Evolutionary conservation across 2,888 invertebrate genomes (phyloP), one percentile per base, ranked within the genome.

Genomic region (Timandra comae): DNA sequence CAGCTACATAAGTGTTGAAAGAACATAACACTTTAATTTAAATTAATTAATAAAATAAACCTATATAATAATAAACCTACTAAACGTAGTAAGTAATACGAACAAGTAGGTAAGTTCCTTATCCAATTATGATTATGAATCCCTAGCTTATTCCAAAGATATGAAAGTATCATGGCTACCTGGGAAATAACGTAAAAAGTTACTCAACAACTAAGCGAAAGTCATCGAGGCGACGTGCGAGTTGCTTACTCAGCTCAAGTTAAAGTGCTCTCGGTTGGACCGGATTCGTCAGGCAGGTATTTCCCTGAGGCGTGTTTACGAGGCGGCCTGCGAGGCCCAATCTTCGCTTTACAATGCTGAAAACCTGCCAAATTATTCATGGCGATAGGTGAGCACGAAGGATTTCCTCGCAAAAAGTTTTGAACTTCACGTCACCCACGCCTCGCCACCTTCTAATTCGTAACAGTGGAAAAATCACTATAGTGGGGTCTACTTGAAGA

Each of bases 301-400:
- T 76, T 78, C 76, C 77, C 77, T 43, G 44, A 69, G 76, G 77
- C 65, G 62, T 64, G 64, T 74, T 77, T 74, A 76, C 66, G 65
- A 64, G 56, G 52, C 52, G 56, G 50, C 60, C 52, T 52, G 46
- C 54, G 49, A 49, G 46, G 57, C 56, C 56, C 64, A 64, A 65
- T 67, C 59, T 63, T 56, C 61, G 53, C 59, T 52, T 61, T 55
- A 53, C 56, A 53, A 63, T 49, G 49, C 53, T 47, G 35, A 49
- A 44, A 49, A 56, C 53, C 52, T 44, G 43, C 43, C 54, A 52
- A 63, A 63, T 64, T 72, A 68, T 69, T 60, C 59, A 61, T 63
- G 57, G 63, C 58, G 62, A 62, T 61, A 62, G 60, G 48, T 36
- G 32, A 34, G 35, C 28, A 46, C 45, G 49, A 62, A 58, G 49